These are phyloP conservation scores for Trematomus bernacchii DNA, from an alignment of 2,797 vertebrate genomes.

Conservation along the genomic window DNA sequence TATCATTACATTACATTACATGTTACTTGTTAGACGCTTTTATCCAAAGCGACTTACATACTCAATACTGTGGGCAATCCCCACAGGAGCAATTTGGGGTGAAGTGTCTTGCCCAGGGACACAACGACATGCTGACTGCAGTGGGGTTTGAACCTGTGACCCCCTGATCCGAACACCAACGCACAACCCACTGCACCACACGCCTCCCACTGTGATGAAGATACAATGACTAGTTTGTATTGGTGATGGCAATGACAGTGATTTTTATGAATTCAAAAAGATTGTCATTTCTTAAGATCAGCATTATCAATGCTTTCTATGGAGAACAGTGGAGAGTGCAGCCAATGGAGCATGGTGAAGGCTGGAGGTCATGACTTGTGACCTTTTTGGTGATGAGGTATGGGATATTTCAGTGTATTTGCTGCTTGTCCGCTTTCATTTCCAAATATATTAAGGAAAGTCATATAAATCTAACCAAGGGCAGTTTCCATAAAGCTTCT, in stretches of 20 bases:
- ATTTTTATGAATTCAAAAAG: neutral
- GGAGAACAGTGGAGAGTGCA: neutral
- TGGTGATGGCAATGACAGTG: no score
- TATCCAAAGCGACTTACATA: no score
- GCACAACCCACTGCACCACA: no score
- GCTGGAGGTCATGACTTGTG: neutral
- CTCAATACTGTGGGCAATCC: no score
- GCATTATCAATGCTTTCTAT: neutral
- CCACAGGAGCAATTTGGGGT: no score
- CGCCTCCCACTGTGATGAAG: neutral
- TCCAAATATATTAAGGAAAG: neutral
- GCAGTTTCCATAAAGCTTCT: no score
- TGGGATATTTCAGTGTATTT: neutral
- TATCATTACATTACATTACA: no score
- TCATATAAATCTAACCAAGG: neutral
- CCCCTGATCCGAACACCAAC: no score
- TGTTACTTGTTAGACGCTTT: no score
- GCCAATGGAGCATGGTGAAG: neutral
- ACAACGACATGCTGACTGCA: no score
- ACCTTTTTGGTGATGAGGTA: neutral
- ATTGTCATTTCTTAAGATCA: neutral
- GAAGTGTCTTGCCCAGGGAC: no score
- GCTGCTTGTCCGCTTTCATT: neutral
- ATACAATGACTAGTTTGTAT: neutral
- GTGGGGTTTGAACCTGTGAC: no score